Evolutionary conservation across 2,888 invertebrate genomes (phyloP).

Genomic region (Unio pictorum): DNA sequence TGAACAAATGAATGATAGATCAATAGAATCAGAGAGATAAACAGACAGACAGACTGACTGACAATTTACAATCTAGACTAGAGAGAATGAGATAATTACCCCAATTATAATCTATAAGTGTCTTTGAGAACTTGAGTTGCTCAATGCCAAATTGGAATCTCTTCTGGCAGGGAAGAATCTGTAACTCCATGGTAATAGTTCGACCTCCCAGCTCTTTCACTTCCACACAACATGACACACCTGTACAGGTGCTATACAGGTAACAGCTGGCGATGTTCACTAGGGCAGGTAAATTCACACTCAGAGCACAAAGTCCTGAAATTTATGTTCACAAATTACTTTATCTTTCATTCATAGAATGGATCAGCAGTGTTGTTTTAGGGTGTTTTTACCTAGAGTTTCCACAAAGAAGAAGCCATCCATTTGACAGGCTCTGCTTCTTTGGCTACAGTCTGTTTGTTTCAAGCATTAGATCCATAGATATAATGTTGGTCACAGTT

Average conservation of each 20-base stretch:
- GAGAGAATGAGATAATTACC: constrained; percentile 8
- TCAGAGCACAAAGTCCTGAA: constrained; percentile 9
- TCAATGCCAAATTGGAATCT: constrained; percentile 15
- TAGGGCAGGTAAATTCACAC: constrained; percentile 10
- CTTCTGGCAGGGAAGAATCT: constrained; percentile 17
- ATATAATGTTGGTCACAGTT: too few relatives aligned
- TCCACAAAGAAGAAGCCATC: too few relatives aligned
- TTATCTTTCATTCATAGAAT: background rate
- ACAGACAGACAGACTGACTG: too few relatives aligned
- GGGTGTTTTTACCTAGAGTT: too few relatives aligned
- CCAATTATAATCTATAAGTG: constrained; percentile 16
- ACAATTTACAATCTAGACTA: too few relatives aligned
- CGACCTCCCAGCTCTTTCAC: constrained; percentile 26
- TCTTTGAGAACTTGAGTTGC: constrained; percentile 12
- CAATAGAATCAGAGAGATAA: too few relatives aligned
- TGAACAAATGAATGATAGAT: too few relatives aligned
- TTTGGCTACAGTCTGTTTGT: too few relatives aligned
- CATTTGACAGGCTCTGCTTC: too few relatives aligned
- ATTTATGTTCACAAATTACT: background rate
- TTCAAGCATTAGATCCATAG: too few relatives aligned
- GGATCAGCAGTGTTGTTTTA: too few relatives aligned
- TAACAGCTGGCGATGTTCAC: constrained; percentile 22
- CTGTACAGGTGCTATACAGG: constrained; percentile 32
- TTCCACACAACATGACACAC: constrained; percentile 43
- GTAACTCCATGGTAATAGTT: constrained; percentile 15